Evolutionary conservation across 2,797 vertebrate genomes (phyloP).

Genomic region (Neostethus bicornis): DNA sequence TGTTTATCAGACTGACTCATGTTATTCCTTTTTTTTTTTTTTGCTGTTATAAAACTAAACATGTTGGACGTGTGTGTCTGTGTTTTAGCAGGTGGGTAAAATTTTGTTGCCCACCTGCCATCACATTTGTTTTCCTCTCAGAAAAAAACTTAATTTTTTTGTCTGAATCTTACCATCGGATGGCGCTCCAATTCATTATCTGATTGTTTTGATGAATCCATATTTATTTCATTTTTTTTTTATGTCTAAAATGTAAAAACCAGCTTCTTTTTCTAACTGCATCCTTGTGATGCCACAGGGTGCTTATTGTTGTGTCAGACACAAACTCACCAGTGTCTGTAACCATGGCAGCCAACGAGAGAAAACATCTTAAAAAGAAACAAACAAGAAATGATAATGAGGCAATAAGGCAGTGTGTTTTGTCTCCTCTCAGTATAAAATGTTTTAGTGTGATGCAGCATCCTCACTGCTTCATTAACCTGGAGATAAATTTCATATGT

Average conservation of each 20-base stretch:
- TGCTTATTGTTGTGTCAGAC: constrained; percentile 35
- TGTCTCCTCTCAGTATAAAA: too few species aligned
- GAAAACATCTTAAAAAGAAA: constrained; percentile 20
- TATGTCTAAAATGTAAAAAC: constrained; percentile 11
- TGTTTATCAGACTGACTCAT: too few species aligned
- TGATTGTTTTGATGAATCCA: constrained; percentile 7
- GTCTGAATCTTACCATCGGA: constrained; percentile 56
- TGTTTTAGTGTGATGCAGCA: constrained; percentile 31
- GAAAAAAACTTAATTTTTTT: constrained; percentile 26
- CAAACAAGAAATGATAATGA: not conserved
- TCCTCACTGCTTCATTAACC: constrained; percentile 64
- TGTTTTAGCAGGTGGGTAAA: not conserved
- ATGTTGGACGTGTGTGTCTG: not conserved
- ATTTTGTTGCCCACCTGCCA: constrained; percentile 11
- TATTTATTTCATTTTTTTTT: constrained; percentile 10
- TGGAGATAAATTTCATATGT: constrained; percentile 58
- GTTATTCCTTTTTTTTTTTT: too few species aligned
- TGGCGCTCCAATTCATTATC: constrained; percentile 68
- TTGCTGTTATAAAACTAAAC: not conserved
- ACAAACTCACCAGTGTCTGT: constrained; percentile 49
- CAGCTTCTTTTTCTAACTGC: not conserved
- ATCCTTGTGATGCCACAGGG: constrained; percentile 13
- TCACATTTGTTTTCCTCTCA: constrained; percentile 32
- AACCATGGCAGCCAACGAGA: constrained; percentile 64
- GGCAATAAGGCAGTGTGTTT: not conserved